Base-by-base conservation (phyloP, 1,140 invertebrate species). In the Antheraea pernyi region DNA sequence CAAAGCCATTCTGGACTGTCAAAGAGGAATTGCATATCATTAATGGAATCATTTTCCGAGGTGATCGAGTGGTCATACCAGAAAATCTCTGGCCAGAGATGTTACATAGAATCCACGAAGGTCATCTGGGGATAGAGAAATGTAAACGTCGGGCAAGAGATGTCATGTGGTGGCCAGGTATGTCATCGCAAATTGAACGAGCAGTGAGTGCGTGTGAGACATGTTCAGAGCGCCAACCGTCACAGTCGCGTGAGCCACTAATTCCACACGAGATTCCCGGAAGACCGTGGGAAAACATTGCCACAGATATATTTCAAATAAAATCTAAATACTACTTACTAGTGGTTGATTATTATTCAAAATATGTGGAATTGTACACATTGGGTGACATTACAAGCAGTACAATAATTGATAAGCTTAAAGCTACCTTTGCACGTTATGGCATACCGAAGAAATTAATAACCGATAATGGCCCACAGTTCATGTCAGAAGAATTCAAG, bases 341-440 rank as follows among this genome's bases (percentile, higher is more conserved):
- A 36, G 48, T 82, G 36, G 71, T 79, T 0, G 77, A 81, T 70
- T 79, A 80, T 75, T 81, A 71, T 65, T 79, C 78, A 0, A 79
- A 78, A 16, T 82, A 58, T 72, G 59, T 78, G 0, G 79, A 83
- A 60, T 64, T 83, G 7, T 53, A 18, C 11, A 18, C 64, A 59
- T 69, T 78, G 70, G 36, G 7, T 11, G 65, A 58, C 62, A 74
- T 73, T 0, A 67, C 2, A 11, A 62, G 18, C 53, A 69, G 11
- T 10, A 8, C 13, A 0, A 72, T 75, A 0, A 73, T 76, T 10
- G 6, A 19, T n/a, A 66, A 65, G 16, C 59, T 75, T 39, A 80
- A 80, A 64, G 72, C 68, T 48, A 77, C 85, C 19, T 90, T 93
- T 76, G 71, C 86, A n/a, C 61, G 76, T 46, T 84, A 88, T 74